Evolutionary conservation across 2,888 invertebrate species (phyloP).

Genomic region (Melinaea menophilus): DNA sequence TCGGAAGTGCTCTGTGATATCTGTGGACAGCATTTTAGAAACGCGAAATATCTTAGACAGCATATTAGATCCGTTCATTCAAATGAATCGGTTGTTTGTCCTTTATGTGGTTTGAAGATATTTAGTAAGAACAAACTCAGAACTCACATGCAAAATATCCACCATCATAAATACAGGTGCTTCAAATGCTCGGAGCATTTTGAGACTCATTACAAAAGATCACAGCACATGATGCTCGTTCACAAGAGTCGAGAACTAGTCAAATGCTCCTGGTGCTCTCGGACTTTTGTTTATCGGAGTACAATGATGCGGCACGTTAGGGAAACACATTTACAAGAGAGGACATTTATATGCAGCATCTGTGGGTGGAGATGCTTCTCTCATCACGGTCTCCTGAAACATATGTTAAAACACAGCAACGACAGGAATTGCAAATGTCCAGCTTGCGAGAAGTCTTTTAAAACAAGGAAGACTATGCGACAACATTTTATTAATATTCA

Average conservation of each 20-base stretch:
- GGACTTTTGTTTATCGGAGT: constrained; percentile 25
- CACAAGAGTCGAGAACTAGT: constrained; percentile 25
- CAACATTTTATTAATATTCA: constrained; percentile 39
- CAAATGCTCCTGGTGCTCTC: constrained; percentile 23
- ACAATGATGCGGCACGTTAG: constrained; percentile 37
- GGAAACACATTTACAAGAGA: constrained; percentile 40
- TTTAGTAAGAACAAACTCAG: constrained; percentile 38
- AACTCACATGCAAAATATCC: constrained; percentile 32
- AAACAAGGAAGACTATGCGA: constrained; percentile 38
- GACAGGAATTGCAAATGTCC: constrained; percentile 39
- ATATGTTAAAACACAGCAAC: constrained; percentile 40
- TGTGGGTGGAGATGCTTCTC: constrained; percentile 39
- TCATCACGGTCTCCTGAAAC: constrained; percentile 30
- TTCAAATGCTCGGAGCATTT: constrained; percentile 21
- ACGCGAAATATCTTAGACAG: constrained; percentile 32
- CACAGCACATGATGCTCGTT: constrained; percentile 26
- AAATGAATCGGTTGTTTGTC: constrained; percentile 37
- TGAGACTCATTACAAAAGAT: constrained; percentile 23
- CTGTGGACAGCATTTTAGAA: constrained; percentile 43
- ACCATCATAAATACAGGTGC: constrained; percentile 28
- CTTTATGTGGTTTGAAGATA: constrained; percentile 44
- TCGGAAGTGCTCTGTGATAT: constrained; percentile 41
- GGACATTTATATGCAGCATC: constrained; percentile 36
- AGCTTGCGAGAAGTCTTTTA: constrained; percentile 39
- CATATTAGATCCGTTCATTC: constrained; percentile 41